A percentile compares a stretch with the other conserved stretches of the same genome.
Conservation (phyloP, 2,797 vertebrate genomes). For the Discoglossus pictus region DNA sequence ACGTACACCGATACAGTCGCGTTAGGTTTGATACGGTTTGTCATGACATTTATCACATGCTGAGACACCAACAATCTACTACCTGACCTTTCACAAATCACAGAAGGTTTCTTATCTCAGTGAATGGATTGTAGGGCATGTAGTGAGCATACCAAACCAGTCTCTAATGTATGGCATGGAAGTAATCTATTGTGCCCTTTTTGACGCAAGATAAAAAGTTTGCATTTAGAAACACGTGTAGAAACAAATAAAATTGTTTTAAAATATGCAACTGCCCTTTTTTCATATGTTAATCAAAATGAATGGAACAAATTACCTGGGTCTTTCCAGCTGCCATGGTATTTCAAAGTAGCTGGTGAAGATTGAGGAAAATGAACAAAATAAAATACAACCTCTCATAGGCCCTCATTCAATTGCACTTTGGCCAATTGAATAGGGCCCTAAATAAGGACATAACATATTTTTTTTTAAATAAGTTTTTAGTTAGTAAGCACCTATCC, state of each 20-base stretch:
- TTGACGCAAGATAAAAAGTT: conserved; percentile 5
- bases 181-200: conserved; percentile 6
- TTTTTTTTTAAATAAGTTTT: too few species aligned
- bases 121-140: conserved; percentile 27
- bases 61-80: conserved; percentile 22
- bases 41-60: conserved; percentile 33
- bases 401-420: too few species aligned
- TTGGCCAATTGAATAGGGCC: too few species aligned
- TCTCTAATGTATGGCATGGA: not conserved
- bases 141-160: conserved; percentile 14
- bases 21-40: conserved; percentile 25
- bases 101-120: conserved; percentile 29
- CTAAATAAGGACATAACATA: too few species aligned
- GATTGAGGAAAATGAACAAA: too few species aligned
- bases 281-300: conserved; percentile 1
- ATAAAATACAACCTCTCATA: too few species aligned
- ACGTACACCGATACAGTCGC: conserved; percentile 25
- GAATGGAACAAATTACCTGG: not conserved
- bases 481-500: too few species aligned
- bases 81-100: conserved; percentile 38
- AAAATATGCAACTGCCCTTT: conserved; percentile 10
- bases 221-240: not conserved
- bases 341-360: too few species aligned
- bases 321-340: not conserved
- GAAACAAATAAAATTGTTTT: conserved; percentile 12